phyloP scores from a whole-genome alignment of 1,140 invertebrate genomes.

The Eupristina koningsbergeri region DNA sequence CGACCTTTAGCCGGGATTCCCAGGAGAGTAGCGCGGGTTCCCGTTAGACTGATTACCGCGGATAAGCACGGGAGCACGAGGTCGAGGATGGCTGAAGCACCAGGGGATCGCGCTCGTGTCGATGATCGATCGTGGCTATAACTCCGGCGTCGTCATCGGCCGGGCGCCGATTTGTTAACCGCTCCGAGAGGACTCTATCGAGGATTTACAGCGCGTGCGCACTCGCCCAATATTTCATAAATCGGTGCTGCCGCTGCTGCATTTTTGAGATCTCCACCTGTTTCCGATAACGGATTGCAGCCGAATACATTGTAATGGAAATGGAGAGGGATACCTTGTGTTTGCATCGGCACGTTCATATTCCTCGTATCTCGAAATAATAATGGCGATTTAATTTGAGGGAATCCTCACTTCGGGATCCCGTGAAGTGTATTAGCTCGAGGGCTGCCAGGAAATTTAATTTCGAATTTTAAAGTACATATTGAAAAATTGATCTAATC shows the following conservation, averaged over 20 bases:
- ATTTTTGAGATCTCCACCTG: too few species aligned
- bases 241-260: too few species aligned
- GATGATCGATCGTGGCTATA: conserved; percentile 43
- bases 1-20: conserved; percentile 47
- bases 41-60: conserved; percentile 45
- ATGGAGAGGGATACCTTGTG: too few species aligned
- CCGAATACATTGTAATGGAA: too few species aligned
- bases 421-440: not conserved
- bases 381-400: too few species aligned
- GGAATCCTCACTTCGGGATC: too few species aligned
- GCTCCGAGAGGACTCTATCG: conserved; percentile 17
- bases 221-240: conserved; percentile 17
- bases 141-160: conserved; percentile 27
- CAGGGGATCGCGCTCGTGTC: not conserved
- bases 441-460: not conserved
- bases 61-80: conserved; percentile 31
- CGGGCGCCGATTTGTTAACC: conserved; percentile 28
- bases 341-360: too few species aligned
- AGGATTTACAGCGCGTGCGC: not conserved
- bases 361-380: too few species aligned
- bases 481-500: not conserved
- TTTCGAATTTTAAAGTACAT: conserved; percentile 28
- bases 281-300: too few species aligned
- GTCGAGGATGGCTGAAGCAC: not conserved
- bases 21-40: conserved; percentile 45